Conservation (phyloP, 2,888 invertebrate genomes). For the Aphodius granarius region DNA sequence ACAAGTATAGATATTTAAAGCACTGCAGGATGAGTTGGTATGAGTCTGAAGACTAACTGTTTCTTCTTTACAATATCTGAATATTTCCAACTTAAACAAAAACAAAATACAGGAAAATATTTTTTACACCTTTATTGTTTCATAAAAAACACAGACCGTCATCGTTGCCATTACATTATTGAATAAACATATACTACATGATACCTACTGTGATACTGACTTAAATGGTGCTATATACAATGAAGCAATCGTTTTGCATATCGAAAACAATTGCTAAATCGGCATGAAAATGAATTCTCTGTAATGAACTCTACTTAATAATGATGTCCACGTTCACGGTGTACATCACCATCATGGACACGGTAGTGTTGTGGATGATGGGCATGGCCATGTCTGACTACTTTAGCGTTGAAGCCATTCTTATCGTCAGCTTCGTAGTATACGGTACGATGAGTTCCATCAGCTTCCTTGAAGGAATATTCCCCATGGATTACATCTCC, state of each 20-base stretch:
- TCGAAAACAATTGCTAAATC: neutral
- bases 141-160: neutral
- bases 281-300: neutral
- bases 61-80: too few relatives aligned
- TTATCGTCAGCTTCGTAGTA: constrained; percentile 21
- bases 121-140: neutral
- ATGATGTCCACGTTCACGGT: neutral
- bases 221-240: neutral
- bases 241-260: neutral
- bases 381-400: constrained; percentile 22
- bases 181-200: neutral
- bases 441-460: constrained; percentile 21
- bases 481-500: constrained; percentile 19
- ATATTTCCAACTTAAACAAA: neutral
- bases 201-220: neutral
- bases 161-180: neutral
- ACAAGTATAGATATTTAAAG: too few relatives aligned
- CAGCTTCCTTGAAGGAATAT: constrained; percentile 22
- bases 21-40: too few relatives aligned
- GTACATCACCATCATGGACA: constrained; percentile 1
- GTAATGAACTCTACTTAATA: neutral
- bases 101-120: neutral
- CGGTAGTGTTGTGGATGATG: constrained; percentile 18
- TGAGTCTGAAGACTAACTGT: too few relatives aligned
- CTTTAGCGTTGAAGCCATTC: constrained; percentile 21